Conservation (phyloP, 2,888 invertebrate species). For the Coelopa pilipes region DNA sequence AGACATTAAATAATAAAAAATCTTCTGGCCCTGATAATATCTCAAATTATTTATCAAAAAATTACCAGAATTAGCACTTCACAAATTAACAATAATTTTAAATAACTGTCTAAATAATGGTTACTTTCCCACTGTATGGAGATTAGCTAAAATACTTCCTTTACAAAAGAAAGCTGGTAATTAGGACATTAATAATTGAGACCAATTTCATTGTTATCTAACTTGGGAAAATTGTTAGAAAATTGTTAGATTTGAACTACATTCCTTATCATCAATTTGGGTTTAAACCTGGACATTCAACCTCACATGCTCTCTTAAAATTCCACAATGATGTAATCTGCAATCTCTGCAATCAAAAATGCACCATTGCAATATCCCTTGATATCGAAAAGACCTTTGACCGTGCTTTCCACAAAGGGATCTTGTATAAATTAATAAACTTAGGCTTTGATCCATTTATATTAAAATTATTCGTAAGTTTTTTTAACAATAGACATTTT, state of each 20-base stretch:
- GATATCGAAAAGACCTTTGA: conserved; percentile 38
- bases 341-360: conserved; percentile 16
- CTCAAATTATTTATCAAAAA: conserved; percentile 32
- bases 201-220: conserved; percentile 5
- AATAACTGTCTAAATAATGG: conserved; percentile 37
- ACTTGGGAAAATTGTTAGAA: conserved; percentile 20
- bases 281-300: conserved; percentile 33
- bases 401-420: conserved; percentile 30
- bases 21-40: conserved; percentile 13
- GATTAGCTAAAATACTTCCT: conserved; percentile 14
- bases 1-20: background rate
- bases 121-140: conserved; percentile 20
- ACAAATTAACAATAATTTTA: conserved; percentile 26
- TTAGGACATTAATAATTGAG: conserved; percentile 10
- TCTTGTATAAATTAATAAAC: conserved; percentile 18
- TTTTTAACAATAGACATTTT: conserved; percentile 30
- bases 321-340: conserved; percentile 36
- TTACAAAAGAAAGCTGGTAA: background rate
- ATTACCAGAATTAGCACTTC: conserved; percentile 11
- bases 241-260: background rate
- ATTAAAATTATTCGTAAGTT: conserved; percentile 11
- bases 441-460: conserved; percentile 26
- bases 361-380: conserved; percentile 34
- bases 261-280: conserved; percentile 36
- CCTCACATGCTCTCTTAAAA: conserved; percentile 35